Percentiles rank a stretch among this genome's conserved stretches.
phyloP scores from a whole-genome alignment of 2,113 vertebrate species.

The Collichthys lucidus region DNA sequence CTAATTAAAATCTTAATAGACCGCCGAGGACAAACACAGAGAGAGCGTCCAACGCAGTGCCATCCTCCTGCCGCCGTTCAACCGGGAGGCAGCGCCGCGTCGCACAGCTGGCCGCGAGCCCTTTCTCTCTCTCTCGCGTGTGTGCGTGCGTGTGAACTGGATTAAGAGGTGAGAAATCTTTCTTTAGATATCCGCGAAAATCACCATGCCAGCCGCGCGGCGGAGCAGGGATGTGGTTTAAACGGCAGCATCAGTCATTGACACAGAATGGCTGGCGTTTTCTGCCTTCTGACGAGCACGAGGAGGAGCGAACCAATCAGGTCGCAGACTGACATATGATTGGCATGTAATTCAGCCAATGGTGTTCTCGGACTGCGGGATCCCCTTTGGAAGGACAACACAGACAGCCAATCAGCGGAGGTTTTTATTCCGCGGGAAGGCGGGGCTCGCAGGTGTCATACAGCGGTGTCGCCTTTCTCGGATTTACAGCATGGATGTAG shows the following conservation, averaged over 20 bases:
- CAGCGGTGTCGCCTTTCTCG: conserved; percentile 8
- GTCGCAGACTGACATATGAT: not conserved
- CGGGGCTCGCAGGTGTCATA: conserved; percentile 69
- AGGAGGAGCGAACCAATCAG: conserved; percentile 63
- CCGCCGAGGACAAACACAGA: conserved; percentile 47
- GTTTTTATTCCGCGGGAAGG: conserved; percentile 73
- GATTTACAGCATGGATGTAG: conserved; percentile 8
- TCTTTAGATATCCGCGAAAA: not conserved
- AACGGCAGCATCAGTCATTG: conserved; percentile 55
- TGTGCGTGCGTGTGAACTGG: not conserved
- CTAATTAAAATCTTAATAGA: conserved; percentile 68
- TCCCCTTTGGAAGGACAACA: conserved; percentile 3
- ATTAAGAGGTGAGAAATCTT: not conserved
- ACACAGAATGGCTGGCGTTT: conserved; percentile 62
- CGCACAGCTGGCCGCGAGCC: conserved; percentile 35
- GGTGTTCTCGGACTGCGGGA: rapidly evolving
- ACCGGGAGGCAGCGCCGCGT: conserved; percentile 41
- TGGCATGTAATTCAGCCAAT: conserved; percentile 54
- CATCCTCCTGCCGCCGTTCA: conserved; percentile 61
- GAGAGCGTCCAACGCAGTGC: conserved; percentile 53
- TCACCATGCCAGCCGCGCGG: conserved; percentile 24
- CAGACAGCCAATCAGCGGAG: conserved; percentile 33
- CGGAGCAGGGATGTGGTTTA: conserved; percentile 14
- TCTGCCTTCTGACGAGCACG: conserved; percentile 1
- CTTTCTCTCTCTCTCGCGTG: not conserved